Percentiles rank a stretch among this genome's conserved stretches.
Evolutionary conservation across 2,888 invertebrate genomes (phyloP).

Genomic region (Sinhomidia bicolor): DNA sequence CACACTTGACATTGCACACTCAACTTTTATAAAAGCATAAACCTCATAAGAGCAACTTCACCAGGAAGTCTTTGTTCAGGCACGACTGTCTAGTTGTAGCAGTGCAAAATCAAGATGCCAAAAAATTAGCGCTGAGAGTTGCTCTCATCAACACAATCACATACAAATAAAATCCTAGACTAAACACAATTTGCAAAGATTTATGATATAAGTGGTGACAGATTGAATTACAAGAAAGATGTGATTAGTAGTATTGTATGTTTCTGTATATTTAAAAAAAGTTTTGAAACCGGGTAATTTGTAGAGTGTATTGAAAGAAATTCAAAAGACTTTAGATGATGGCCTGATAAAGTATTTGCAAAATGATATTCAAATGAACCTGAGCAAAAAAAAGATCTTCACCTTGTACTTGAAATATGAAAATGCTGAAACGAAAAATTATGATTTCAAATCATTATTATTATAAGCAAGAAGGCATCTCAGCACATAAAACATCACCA

Average conservation of each 20-base stretch:
- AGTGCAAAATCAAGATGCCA: not conserved
- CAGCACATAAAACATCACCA: conserved; percentile 12
- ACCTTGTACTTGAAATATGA: conserved; percentile 48
- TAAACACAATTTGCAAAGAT: not conserved
- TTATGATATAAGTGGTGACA: not conserved
- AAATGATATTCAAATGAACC: conserved; percentile 53
- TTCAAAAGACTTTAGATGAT: conserved; percentile 14
- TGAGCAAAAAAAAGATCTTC: not conserved
- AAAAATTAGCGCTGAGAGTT: not conserved
- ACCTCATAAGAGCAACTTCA: not conserved
- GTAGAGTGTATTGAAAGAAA: not conserved
- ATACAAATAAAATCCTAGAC: not conserved
- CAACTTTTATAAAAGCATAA: not conserved
- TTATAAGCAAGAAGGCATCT: not conserved
- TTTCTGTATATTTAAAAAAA: too few species aligned
- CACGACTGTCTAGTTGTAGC: not conserved
- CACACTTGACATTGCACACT: not conserved
- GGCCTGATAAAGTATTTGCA: conserved; percentile 41
- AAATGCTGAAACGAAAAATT: conserved; percentile 11
- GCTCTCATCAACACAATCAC: not conserved
- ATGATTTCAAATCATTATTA: not conserved
- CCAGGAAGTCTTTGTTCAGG: not conserved
- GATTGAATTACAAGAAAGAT: not conserved
- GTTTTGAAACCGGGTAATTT: conserved; percentile 14
- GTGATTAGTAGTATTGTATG: too few species aligned